Evolutionary conservation across 2,113 vertebrate genomes (phyloP), one percentile per base, ranked within the genome.

Genomic region (Percopsis transmontana): DNA sequence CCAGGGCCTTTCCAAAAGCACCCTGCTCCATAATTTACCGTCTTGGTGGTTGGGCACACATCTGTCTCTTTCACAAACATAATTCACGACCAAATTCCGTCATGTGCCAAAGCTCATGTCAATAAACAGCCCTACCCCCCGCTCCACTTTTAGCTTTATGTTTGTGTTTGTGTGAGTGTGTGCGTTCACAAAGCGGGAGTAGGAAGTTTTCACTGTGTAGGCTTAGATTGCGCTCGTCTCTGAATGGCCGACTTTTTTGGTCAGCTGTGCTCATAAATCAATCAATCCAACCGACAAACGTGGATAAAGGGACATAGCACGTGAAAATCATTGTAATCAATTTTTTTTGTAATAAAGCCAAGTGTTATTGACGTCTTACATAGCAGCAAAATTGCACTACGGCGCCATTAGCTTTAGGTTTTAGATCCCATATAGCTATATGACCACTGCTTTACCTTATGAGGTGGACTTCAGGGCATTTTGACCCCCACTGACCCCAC

Each of bases 1-100:
- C 80, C 75, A 70, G 82, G 20, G 66, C 62, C 73, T 88, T 85
- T 89, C 80, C 85, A 83, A 87, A 85, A 80, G 72, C 83, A 74
- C 77, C 77, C 77, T 67, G 67, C 18, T 13, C 62, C 82, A 74
- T 6, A 85, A 85, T 90, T 84, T 85, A 86, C 79, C 61, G 81
- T 90, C 77, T 88, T 90, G 82, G 81, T 87, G 82, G 71, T 68
- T 80, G 83, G 85, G 82, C 85, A 85, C 85, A 91, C 89, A 90
- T 90, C 89, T 91, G 90, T 90, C 87, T 85, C 85, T 87, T 75
- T 68, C 70, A 80, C 88, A 90, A 90, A 90, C 73, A 86, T 56
- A 77, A 79, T 79, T 81, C 76, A 82, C 74, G 75, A 76, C 80
- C 78, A 83, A 77, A 81, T 77, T 77, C 83, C 62, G 62, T 77